Percentiles rank a stretch among this genome's conserved stretches.
Evolutionary conservation across 2,113 vertebrate genomes (phyloP).

Genomic region (Crotalus viridis): DNA sequence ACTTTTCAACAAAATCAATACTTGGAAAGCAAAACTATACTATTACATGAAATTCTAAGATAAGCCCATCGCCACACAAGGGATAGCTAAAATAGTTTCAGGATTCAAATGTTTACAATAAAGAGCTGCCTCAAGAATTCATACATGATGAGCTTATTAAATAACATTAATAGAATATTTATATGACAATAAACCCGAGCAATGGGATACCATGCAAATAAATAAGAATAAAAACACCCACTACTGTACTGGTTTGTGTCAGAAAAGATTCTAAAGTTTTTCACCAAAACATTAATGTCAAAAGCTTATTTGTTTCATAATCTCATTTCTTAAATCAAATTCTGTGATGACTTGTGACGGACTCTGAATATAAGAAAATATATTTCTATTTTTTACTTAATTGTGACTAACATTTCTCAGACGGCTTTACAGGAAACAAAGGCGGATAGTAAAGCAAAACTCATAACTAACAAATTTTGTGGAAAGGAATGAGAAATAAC

Average conservation of each 20-base stretch:
- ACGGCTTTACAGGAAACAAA: neutral
- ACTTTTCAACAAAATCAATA: slow-evolving; percentile 23
- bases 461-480: neutral
- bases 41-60: slow-evolving; percentile 4
- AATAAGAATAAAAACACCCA: neutral
- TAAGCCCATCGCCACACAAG: neutral
- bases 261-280: neutral
- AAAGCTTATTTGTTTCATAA: neutral
- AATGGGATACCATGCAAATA: neutral
- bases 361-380: neutral
- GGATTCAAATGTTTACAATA: too few species aligned
- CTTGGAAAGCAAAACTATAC: slow-evolving; percentile 43
- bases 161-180: neutral
- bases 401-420: neutral
- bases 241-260: neutral
- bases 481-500: neutral
- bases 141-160: neutral
- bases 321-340: neutral
- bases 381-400: neutral
- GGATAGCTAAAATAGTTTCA: too few species aligned
- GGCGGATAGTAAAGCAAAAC: neutral
- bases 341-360: neutral
- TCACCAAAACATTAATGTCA: neutral
- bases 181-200: neutral
- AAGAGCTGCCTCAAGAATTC: neutral